These are phyloP conservation scores for Heliconius congener DNA, from an alignment of 1,140 invertebrate genomes.

Conservation along the genomic window DNA sequence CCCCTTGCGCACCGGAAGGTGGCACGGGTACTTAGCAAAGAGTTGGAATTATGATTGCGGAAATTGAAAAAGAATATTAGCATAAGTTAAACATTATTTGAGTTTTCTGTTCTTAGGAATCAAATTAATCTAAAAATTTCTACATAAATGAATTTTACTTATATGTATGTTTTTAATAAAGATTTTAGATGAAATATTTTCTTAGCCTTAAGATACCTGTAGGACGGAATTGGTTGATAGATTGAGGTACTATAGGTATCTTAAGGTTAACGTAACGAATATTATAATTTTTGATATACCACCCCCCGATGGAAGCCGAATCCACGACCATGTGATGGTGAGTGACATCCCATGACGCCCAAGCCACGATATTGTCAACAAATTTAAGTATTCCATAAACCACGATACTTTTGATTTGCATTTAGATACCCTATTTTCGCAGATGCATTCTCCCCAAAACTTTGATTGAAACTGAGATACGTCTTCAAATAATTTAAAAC, in stretches of 20 bases:
- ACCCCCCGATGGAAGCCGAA: background rate
- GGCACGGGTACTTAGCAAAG: constrained; percentile 21
- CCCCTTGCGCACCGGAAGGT: constrained; percentile 35
- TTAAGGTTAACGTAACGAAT: no score
- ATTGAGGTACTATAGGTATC: no score
- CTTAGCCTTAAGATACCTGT: no score
- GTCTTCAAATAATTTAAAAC: constrained; percentile 8
- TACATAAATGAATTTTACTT: background rate
- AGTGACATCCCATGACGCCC: no score
- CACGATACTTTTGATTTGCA: constrained; percentile 5
- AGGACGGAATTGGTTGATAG: no score
- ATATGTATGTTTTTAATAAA: no score
- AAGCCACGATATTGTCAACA: background rate
- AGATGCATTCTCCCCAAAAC: constrained; percentile 27
- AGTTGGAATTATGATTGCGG: constrained; percentile 21
- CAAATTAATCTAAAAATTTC: background rate
- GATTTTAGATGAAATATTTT: no score
- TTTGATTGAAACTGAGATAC: constrained; percentile 38
- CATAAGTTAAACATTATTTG: constrained; percentile 11
- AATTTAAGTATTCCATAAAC: background rate
- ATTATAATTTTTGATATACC: no score
- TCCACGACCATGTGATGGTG: background rate
- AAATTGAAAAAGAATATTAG: constrained; percentile 30
- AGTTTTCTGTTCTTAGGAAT: constrained; percentile 3
- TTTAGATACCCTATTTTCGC: constrained; percentile 23